These are phyloP conservation scores for Cydia strobilella DNA, from an alignment of 1,140 invertebrate species.

Conservation along the genomic window DNA sequence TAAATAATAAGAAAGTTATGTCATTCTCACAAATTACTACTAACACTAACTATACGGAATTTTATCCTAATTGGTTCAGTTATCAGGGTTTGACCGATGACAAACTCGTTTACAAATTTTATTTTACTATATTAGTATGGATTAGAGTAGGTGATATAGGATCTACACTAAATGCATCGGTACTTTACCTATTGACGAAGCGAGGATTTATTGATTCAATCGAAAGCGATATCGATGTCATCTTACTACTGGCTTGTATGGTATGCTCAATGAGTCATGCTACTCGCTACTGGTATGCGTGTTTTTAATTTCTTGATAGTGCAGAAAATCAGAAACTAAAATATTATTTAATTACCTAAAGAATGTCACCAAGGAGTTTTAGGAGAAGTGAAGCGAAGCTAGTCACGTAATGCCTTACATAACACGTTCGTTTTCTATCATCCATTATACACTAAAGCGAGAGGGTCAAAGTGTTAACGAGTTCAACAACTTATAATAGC, in stretches of 20 bases:
- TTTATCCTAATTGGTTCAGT: no score
- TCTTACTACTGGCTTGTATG: no score
- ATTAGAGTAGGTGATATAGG: no score
- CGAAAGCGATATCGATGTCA: not conserved
- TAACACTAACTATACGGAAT: no score
- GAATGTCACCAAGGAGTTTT: not conserved
- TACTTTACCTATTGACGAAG: no score
- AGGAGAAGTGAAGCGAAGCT: not conserved
- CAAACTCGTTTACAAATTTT: no score
- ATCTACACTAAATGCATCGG: no score
- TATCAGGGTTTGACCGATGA: no score
- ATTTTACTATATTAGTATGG: no score
- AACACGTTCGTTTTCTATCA: slow-evolving; percentile 27
- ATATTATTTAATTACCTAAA: not conserved
- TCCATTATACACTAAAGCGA: slow-evolving; percentile 13
- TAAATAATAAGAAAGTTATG: no score
- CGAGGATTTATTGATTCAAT: not conserved
- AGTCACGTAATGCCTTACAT: slow-evolving; percentile 22
- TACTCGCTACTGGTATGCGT: not conserved
- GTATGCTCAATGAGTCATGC: not conserved
- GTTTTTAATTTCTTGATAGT: not conserved
- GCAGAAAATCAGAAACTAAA: not conserved
- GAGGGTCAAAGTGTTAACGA: slow-evolving; percentile 30
- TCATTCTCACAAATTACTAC: no score
- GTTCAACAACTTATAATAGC: slow-evolving; percentile 28